phyloP scores from a whole-genome alignment of 2,888 invertebrate genomes.

The Clistopyga incitator region DNA sequence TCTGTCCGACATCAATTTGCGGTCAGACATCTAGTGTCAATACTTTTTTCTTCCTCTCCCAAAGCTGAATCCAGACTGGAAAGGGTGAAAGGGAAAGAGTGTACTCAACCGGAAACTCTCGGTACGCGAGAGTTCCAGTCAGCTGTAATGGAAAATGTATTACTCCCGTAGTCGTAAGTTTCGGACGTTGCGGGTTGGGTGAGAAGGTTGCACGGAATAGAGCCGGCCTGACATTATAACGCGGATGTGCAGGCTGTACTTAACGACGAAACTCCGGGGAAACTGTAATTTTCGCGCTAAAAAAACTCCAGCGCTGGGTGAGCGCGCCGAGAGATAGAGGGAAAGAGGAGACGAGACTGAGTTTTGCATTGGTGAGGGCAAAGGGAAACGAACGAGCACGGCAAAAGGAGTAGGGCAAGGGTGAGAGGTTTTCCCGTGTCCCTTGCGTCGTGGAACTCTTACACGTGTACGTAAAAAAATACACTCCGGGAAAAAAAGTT shows the following conservation, averaged over 20 bases:
- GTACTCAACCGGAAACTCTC: constrained; percentile 63
- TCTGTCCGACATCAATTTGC: constrained; percentile 11
- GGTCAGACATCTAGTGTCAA: constrained; percentile 23
- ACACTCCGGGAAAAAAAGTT: constrained; percentile 74
- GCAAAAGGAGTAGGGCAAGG: constrained; percentile 65
- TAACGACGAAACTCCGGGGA: constrained; percentile 82
- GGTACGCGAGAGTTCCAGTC: constrained; percentile 68
- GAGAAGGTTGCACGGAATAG: constrained; percentile 31
- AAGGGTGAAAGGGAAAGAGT: constrained; percentile 22
- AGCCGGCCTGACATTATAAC: constrained; percentile 78
- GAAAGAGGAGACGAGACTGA: constrained; percentile 41
- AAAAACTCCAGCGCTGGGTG: constrained; percentile 28
- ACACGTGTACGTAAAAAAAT: constrained; percentile 68
- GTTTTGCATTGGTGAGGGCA: constrained; percentile 52
- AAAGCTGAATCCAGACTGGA: constrained; percentile 17
- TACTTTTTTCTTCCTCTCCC: constrained; percentile 26
- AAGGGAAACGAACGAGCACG: constrained; percentile 32
- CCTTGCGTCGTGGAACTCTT: neutral
- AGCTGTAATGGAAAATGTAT: constrained; percentile 81
- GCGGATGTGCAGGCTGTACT: constrained; percentile 83
- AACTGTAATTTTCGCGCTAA: constrained; percentile 81
- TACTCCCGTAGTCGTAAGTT: constrained; percentile 79
- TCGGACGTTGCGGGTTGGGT: constrained; percentile 72
- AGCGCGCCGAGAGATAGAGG: constrained; percentile 37
- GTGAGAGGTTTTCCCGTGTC: constrained; percentile 36